These are phyloP conservation scores for Tenthredo distinguenda DNA, from an alignment of 2,888 invertebrate species.

Conservation along the genomic window DNA sequence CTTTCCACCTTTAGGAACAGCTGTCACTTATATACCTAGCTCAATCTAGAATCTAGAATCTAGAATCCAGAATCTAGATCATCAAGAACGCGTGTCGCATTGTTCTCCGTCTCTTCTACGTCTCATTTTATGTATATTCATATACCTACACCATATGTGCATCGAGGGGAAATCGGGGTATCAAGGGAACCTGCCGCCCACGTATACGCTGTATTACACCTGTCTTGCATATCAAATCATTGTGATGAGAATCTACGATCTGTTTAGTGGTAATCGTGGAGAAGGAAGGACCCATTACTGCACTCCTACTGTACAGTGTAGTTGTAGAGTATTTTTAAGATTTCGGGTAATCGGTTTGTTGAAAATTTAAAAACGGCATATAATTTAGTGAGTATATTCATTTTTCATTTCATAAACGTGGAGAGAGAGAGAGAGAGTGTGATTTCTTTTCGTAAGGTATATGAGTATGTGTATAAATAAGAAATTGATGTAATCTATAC, in stretches of 20 bases:
- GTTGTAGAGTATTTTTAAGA: background rate
- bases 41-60: background rate
- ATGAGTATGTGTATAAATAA: too few relatives aligned
- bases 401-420: background rate
- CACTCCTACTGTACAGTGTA: background rate
- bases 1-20: slow-evolving; percentile 34
- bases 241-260: background rate
- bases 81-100: background rate
- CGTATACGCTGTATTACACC: slow-evolving; percentile 15
- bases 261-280: slow-evolving; percentile 30
- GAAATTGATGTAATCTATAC: background rate
- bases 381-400: background rate
- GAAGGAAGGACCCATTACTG: background rate
- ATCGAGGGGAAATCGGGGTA: background rate
- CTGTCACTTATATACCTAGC: background rate
- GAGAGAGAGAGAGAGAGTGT: background rate
- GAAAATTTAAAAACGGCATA: background rate
- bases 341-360: background rate
- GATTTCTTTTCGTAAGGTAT: background rate
- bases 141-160: slow-evolving; percentile 16
- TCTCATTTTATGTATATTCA: background rate
- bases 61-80: background rate
- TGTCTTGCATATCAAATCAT: slow-evolving; percentile 19
- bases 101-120: slow-evolving; percentile 4
- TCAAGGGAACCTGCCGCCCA: background rate